Evolutionary conservation across 2,888 invertebrate species (phyloP), one percentile per base, ranked within the genome.

Genomic region (Lordiphosa fenestrarum): DNA sequence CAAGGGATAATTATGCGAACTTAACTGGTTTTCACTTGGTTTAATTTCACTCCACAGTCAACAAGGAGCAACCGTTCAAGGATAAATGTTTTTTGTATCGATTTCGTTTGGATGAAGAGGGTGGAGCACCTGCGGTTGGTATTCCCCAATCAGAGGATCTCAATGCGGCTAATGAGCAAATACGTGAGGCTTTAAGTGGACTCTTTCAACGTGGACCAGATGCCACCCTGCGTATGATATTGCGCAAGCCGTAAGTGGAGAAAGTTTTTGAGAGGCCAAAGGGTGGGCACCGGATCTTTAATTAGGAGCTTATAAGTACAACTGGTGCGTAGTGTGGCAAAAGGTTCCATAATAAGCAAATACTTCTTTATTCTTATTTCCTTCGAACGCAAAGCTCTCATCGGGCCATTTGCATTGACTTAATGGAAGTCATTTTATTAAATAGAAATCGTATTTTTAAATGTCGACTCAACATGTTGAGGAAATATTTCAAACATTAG

Each of bases 31-130:
- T 71, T 36, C 52, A 66, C 66, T 47, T 44, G 15, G 33, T 15
- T 44, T 25, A 33, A 50, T 50, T 54, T 50, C 15, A 39, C 35
- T 7, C 39, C 42, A 9, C 80, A 95, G 95, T 95, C 57, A 93
- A 93, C 73, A 92, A 93, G 73, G 95, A 95, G 84, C 94, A 95
- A 85, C 93, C 94, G 48, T 95, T 95, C 90, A 93, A 94, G 88
- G 95, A 95, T 91, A 94, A 95, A 90, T 94, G 94, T 88, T 92
- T 95, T 86, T 92, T 95, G 80, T 95, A 95, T 90, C 93, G 95
- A 59, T 95, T 95, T 91, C 92, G 93, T 87, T 92, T 94, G 87
- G 94, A 95, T 87, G 93, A 94, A 85, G 92, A 93, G 61, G 92
- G 91, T 21, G 91, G 91, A 13, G 91, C 91, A 49, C 66, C 77